These are phyloP conservation scores for Sinosuthora webbiana DNA, from an alignment of 2,113 vertebrate genomes.

Conservation along the genomic window DNA sequence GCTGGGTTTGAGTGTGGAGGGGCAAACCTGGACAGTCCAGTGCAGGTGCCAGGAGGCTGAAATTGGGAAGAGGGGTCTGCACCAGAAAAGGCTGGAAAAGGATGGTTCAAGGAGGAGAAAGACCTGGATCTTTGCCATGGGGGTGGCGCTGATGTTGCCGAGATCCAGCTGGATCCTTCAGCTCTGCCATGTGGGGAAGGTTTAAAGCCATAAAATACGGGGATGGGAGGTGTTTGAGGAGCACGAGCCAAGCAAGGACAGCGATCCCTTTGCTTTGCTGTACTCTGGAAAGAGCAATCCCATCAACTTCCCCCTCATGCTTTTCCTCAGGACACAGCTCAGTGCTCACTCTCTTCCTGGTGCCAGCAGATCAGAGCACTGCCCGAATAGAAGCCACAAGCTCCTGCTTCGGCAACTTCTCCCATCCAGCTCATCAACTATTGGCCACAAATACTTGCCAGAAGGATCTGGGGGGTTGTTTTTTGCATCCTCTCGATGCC, in stretches of 20 bases:
- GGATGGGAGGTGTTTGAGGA: background rate
- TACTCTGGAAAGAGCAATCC: background rate
- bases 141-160: fast-evolving
- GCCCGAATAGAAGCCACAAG: fast-evolving
- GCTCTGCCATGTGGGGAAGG: background rate
- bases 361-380: fast-evolving
- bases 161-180: background rate
- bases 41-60: background rate
- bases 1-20: background rate
- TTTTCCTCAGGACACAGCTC: background rate
- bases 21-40: background rate
- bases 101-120: background rate
- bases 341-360: background rate
- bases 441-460: background rate
- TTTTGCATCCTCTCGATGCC: background rate
- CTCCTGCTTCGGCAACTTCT: background rate
- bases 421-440: background rate
- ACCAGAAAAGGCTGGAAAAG: background rate
- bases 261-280: background rate
- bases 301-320: background rate
- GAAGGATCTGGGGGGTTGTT: background rate
- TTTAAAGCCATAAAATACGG: background rate
- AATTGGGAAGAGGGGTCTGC: background rate
- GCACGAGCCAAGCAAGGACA: background rate
- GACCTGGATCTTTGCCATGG: background rate